These are phyloP conservation scores for Matsumyia berberina DNA, from an alignment of 2,888 invertebrate species.

Conservation along the genomic window DNA sequence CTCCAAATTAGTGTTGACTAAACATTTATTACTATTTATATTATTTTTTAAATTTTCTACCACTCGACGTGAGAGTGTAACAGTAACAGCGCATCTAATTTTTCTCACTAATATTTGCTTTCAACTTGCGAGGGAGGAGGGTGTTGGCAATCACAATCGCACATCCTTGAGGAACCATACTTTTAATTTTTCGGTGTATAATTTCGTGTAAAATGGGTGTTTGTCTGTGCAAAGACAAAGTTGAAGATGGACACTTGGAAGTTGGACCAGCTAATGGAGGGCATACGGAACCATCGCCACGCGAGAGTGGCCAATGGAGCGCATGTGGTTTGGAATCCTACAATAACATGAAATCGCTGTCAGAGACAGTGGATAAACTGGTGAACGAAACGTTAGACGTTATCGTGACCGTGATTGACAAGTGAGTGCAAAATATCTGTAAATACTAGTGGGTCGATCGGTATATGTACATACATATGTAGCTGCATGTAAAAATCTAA, in stretches of 20 bases:
- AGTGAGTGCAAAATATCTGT: slow-evolving; percentile 86
- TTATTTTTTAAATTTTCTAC: slow-evolving; percentile 49
- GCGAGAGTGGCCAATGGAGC: slow-evolving; percentile 77
- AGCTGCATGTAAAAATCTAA: background rate
- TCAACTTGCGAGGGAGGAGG: slow-evolving; percentile 10
- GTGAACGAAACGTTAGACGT: slow-evolving; percentile 92
- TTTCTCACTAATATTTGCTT: background rate
- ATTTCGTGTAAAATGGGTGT: slow-evolving; percentile 87
- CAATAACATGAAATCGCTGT: slow-evolving; percentile 79
- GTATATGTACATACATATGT: background rate
- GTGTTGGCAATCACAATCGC: background rate
- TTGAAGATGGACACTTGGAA: slow-evolving; percentile 85
- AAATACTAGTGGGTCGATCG: background rate
- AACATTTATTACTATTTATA: slow-evolving; percentile 64
- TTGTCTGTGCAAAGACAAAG: slow-evolving; percentile 90
- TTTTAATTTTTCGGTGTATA: slow-evolving; percentile 6
- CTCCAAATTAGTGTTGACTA: slow-evolving; percentile 70
- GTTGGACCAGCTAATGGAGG: slow-evolving; percentile 80
- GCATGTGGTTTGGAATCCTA: slow-evolving; percentile 69
- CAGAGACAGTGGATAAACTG: slow-evolving; percentile 88
- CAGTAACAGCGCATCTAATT: slow-evolving; percentile 11
- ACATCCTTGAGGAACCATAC: slow-evolving; percentile 26
- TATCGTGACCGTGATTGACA: slow-evolving; percentile 93
- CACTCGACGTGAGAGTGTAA: slow-evolving; percentile 21
- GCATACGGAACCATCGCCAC: slow-evolving; percentile 78